Percentiles rank a stretch among this genome's conserved stretches.
These are phyloP conservation scores for Atrichornis clamosus DNA, from an alignment of 2,113 vertebrate species.

Conservation along the genomic window DNA sequence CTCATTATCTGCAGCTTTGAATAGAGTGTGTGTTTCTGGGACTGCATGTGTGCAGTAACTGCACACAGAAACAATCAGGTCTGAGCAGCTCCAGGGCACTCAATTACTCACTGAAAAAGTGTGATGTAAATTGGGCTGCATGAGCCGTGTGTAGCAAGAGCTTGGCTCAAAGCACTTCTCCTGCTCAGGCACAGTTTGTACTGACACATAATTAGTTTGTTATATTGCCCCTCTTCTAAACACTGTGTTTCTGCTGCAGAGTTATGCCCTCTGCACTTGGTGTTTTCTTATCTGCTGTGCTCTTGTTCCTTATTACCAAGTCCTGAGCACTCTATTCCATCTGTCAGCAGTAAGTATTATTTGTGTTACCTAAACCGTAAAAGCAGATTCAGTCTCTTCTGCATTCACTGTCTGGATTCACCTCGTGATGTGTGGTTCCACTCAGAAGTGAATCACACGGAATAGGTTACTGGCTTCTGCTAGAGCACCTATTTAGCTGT, in stretches of 20 bases:
- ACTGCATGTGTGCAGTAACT: background rate
- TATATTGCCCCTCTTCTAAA: background rate
- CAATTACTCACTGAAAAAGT: background rate
- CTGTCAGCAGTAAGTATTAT: constrained; percentile 17
- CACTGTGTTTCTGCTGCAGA: background rate
- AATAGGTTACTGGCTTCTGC: background rate
- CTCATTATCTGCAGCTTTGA: background rate
- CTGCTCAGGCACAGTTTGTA: constrained; percentile 23
- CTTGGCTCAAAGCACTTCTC: background rate
- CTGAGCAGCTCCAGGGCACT: background rate
- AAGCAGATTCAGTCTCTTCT: background rate
- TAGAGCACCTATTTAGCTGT: background rate
- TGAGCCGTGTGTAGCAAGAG: background rate
- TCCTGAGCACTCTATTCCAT: background rate
- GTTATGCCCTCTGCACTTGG: background rate
- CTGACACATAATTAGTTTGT: constrained; percentile 41
- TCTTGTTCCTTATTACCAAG: background rate
- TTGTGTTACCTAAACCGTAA: background rate
- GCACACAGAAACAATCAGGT: background rate
- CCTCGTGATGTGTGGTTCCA: background rate
- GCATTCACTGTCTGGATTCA: background rate
- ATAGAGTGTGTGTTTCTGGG: background rate
- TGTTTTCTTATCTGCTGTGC: constrained; percentile 12
- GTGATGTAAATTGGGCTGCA: background rate
- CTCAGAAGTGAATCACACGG: background rate